phyloP scores from a whole-genome alignment of 2,888 invertebrate genomes.

The Choristoneura rosaceana region DNA sequence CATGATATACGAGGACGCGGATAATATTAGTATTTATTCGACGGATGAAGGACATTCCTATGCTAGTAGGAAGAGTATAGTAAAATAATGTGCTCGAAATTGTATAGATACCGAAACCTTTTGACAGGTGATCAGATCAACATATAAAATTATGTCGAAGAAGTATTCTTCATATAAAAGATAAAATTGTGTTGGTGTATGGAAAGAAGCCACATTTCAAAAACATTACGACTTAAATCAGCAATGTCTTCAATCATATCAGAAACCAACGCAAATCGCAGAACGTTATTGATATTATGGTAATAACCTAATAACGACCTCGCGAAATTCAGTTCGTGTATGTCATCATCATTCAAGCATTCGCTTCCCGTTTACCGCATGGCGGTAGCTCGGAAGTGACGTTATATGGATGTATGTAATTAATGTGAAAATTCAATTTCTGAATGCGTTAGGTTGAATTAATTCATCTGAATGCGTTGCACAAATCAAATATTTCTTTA shows the following conservation, averaged over 20 bases:
- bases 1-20: constrained; percentile 15
- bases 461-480: not conserved
- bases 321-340: constrained; percentile 5
- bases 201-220: not conserved
- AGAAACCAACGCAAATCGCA: constrained; percentile 2
- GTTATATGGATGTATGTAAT: not conserved
- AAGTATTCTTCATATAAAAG: no score
- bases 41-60: not conserved
- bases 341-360: constrained; percentile 19
- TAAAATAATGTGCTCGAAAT: not conserved
- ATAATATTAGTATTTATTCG: constrained; percentile 12
- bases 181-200: not conserved
- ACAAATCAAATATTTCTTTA: not conserved
- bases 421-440: constrained; percentile 7
- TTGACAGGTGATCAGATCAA: no score
- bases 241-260: not conserved
- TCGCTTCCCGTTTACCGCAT: constrained; percentile 2
- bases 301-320: constrained; percentile 7
- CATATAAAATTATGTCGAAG: not conserved
- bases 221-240: not conserved
- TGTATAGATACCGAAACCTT: no score
- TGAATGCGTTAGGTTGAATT: constrained; percentile 11
- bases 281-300: constrained; percentile 17
- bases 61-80: not conserved
- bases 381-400: constrained; percentile 5